These are phyloP conservation scores for Pyrrhosoma nymphula DNA, from an alignment of 2,888 invertebrate species.

Conservation along the genomic window DNA sequence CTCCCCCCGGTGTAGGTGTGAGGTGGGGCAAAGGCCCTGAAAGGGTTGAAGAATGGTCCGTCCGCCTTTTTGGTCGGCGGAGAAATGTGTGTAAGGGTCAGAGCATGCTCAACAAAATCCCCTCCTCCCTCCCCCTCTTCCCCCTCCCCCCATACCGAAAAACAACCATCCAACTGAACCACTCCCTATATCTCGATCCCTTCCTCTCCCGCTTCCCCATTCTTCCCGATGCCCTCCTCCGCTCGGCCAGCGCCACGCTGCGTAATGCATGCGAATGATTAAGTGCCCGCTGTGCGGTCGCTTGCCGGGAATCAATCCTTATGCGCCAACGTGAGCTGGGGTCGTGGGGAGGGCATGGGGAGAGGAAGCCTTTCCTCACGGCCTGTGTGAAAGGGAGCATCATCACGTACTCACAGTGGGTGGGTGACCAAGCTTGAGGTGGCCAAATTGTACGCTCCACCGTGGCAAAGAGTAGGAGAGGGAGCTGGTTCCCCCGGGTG, in stretches of 20 bases:
- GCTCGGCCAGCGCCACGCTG: not conserved
- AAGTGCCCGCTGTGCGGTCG: slow-evolving; percentile 40
- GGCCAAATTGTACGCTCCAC: not conserved
- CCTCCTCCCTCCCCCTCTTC: not conserved
- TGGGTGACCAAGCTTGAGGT: not conserved
- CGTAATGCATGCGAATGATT: slow-evolving; percentile 49
- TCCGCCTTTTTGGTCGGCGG: slow-evolving; percentile 32
- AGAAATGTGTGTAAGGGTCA: slow-evolving; percentile 3
- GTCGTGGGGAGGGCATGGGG: not conserved
- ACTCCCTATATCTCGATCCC: too few relatives aligned
- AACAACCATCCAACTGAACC: not conserved
- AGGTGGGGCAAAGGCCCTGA: not conserved
- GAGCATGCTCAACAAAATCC: not conserved
- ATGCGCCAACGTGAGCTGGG: not conserved
- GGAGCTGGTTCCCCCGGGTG: too few relatives aligned
- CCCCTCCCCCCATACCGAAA: not conserved
- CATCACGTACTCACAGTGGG: not conserved
- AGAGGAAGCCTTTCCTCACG: not conserved
- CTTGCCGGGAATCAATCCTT: slow-evolving; percentile 34
- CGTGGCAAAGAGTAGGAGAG: too few relatives aligned
- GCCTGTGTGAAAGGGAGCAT: not conserved
- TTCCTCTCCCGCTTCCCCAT: not conserved
- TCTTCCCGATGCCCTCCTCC: too few relatives aligned
- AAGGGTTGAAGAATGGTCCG: slow-evolving; percentile 7
- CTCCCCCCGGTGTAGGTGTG: not conserved